Evolutionary conservation across 2,888 invertebrate species (phyloP), one percentile per base, ranked within the genome.

Genomic region (Polydrusus pterygomalis): DNA sequence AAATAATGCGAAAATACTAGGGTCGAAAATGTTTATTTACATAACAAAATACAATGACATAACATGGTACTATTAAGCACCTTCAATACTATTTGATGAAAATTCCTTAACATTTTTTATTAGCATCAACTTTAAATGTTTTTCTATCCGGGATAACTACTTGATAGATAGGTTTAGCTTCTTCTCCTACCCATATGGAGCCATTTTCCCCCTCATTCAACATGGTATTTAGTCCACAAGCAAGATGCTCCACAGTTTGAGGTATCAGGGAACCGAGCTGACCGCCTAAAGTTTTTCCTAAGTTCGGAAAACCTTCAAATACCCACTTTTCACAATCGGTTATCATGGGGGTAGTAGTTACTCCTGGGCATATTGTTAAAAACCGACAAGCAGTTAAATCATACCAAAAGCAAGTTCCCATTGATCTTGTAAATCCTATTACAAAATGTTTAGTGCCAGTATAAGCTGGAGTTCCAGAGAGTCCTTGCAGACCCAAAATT

Each of bases 391-490:
- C 86, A 11, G 86, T 87, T 51, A 83, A 79, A 74, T 81, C 79
- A 75, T 80, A 82, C 77, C 81, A 83, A 73, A 78, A 84, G 18
- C 80, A 78, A 38, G 80, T 82, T n/a, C 84, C 90, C 86, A 81
- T 89, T 9, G 89, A 89, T 71, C 87, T 88, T 9, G 88, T 89
- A 77, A 91, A 87, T 5, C 89, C 89, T 30, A 88, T 84, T 7
- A 91, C 89, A 5, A 89, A 90, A 72, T 88, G 89, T 82, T 92
- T 91, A 0, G 91, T 90, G 0, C 90, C 90, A 38, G 89, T 89
- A 82, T 92, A 92, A 38, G 90, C 84, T 0, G 92, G 92, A 30
- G 89, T 83, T 40, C 88, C 90, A 10, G 89, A 88, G 45, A 89
- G 86, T 0, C 89, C 84, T 79, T 88, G 87, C 73, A 89, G 88